These are phyloP conservation scores for Harmothoe impar DNA, from an alignment of 2,888 invertebrate species.

Conservation along the genomic window DNA sequence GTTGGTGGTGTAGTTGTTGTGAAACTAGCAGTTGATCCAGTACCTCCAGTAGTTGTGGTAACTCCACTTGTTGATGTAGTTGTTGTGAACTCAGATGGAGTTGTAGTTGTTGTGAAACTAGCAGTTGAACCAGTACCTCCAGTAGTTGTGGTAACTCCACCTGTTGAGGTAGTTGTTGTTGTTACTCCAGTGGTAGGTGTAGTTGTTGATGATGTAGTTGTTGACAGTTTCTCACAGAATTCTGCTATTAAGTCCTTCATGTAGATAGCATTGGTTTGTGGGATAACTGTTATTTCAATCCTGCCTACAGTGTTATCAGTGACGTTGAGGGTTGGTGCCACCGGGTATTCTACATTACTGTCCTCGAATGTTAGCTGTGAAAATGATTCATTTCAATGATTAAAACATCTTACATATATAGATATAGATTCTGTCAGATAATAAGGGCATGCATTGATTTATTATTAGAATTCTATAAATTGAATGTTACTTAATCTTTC, in stretches of 20 bases:
- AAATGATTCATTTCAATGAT: no score
- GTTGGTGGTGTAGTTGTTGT: neutral
- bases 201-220: neutral
- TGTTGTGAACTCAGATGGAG: neutral
- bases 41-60: neutral
- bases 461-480: no score
- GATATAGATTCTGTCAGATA: no score
- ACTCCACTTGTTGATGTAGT: neutral
- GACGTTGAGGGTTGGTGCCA: neutral
- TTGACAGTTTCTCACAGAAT: conserved; percentile 38
- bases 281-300: neutral
- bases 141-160: neutral
- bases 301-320: neutral
- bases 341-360: neutral
- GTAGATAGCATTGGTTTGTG: neutral
- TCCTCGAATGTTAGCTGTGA: neutral
- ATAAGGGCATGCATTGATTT: no score
- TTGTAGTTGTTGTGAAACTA: neutral
- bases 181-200: neutral
- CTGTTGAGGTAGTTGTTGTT: neutral
- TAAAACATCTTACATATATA: no score
- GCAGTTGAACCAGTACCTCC: neutral
- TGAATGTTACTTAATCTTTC: no score
- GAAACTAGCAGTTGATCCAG: neutral
- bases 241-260: conserved; percentile 12